Evolutionary conservation across 2,797 vertebrate species (phyloP).

Genomic region (Arremon brunneinucha): DNA sequence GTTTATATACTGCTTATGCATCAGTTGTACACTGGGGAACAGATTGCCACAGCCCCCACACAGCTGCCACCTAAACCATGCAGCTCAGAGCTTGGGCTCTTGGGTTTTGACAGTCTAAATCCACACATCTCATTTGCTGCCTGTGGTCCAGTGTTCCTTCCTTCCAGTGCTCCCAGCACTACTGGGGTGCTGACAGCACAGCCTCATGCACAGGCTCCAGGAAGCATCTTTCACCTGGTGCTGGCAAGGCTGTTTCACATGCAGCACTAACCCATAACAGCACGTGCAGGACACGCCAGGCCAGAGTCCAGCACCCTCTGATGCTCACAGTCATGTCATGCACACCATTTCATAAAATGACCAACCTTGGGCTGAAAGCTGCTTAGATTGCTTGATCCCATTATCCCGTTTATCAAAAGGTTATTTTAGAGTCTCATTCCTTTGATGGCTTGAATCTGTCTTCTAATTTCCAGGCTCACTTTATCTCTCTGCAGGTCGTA

Average conservation of each 20-base stretch:
- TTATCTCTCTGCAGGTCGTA: slow-evolving; percentile 19
- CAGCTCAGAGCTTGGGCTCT: not conserved
- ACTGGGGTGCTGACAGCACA: not conserved
- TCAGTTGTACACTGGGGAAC: not conserved
- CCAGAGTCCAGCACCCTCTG: not conserved
- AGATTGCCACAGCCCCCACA: slow-evolving; percentile 52
- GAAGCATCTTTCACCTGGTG: not conserved
- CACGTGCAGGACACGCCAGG: fast-evolving
- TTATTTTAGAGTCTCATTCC: slow-evolving; percentile 40
- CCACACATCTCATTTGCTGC: not conserved
- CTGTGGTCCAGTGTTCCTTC: not conserved
- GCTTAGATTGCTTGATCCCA: slow-evolving; percentile 45
- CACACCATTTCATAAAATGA: not conserved
- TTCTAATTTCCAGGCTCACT: slow-evolving; percentile 40
- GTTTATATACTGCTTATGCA: slow-evolving; percentile 25
- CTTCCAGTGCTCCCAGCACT: fast-evolving
- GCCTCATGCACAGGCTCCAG: fast-evolving
- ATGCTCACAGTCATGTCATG: not conserved
- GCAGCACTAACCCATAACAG: not conserved
- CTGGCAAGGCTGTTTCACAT: not conserved
- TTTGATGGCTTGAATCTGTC: slow-evolving; percentile 36
- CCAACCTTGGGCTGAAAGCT: slow-evolving; percentile 17
- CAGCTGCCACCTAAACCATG: slow-evolving; percentile 28
- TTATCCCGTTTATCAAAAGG: slow-evolving; percentile 23
- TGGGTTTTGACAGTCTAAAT: not conserved